These are phyloP conservation scores for Sinonovacula constricta DNA, from an alignment of 1,140 invertebrate species.

Conservation along the genomic window DNA sequence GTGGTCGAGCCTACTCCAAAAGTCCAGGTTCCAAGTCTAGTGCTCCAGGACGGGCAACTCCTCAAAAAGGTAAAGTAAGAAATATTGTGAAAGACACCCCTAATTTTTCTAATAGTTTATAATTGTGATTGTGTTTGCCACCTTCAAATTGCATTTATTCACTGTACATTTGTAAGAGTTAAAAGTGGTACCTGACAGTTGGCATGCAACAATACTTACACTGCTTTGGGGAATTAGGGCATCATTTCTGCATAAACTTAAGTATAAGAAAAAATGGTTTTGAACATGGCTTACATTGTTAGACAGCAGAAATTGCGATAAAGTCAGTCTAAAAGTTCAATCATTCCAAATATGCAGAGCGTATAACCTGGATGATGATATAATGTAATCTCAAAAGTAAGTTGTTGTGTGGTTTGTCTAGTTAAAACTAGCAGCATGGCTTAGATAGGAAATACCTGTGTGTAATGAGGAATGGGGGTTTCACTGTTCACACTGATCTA, in stretches of 20 bases:
- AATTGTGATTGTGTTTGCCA: no score
- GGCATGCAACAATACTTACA: no score
- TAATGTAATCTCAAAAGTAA: not conserved
- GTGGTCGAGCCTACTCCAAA: slow-evolving; percentile 30
- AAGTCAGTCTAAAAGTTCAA: no score
- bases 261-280: not conserved
- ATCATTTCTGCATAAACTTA: no score
- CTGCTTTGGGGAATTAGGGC: no score
- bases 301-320: no score
- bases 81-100: not conserved
- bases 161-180: no score
- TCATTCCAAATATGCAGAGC: not conserved
- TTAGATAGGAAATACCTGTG: not conserved
- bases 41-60: slow-evolving; percentile 27
- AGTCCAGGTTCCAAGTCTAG: slow-evolving; percentile 11
- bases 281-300: not conserved
- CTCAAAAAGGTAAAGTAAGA: slow-evolving; percentile 24
- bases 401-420: not conserved
- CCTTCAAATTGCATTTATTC: no score
- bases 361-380: not conserved
- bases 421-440: not conserved
- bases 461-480: no score
- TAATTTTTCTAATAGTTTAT: not conserved
- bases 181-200: no score
- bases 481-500: no score